phyloP scores from a whole-genome alignment of 2,888 invertebrate genomes.

The Trachelus stipa region DNA sequence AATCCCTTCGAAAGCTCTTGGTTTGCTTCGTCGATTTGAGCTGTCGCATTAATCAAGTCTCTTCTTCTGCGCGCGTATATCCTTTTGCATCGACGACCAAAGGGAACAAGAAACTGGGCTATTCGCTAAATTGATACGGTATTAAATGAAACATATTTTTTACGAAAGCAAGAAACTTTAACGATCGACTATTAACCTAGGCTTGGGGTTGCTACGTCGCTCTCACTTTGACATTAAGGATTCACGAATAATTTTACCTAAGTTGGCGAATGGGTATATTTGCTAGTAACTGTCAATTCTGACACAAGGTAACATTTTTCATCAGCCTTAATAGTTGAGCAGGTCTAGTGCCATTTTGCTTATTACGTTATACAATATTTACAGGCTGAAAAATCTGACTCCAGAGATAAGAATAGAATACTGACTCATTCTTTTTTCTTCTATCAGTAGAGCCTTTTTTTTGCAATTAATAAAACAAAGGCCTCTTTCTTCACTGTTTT shows the following conservation, averaged over 20 bases:
- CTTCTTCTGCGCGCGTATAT: not conserved
- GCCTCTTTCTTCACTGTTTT: not conserved
- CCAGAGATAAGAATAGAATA: not conserved
- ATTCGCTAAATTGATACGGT: not conserved
- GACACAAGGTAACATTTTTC: too few species aligned
- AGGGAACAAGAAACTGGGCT: not conserved
- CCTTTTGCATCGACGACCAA: not conserved
- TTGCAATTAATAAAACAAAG: not conserved
- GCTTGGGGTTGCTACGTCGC: not conserved
- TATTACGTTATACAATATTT: too few species aligned
- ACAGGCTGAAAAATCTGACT: not conserved
- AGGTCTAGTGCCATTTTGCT: too few species aligned
- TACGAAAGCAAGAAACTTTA: conserved; percentile 1
- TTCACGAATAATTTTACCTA: not conserved
- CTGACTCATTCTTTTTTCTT: too few species aligned
- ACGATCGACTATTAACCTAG: not conserved
- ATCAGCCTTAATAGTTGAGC: too few species aligned
- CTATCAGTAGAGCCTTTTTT: not conserved
- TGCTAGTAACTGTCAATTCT: too few species aligned
- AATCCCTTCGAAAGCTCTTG: not conserved
- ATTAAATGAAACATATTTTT: not conserved
- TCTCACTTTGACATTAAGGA: not conserved
- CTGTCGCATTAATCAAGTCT: not conserved
- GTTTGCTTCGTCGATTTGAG: not conserved
- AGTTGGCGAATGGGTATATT: too few species aligned